Base-by-base conservation (phyloP, 64 coral and sea anemone species). In the Hydrozoanthus tunicans region DNA sequence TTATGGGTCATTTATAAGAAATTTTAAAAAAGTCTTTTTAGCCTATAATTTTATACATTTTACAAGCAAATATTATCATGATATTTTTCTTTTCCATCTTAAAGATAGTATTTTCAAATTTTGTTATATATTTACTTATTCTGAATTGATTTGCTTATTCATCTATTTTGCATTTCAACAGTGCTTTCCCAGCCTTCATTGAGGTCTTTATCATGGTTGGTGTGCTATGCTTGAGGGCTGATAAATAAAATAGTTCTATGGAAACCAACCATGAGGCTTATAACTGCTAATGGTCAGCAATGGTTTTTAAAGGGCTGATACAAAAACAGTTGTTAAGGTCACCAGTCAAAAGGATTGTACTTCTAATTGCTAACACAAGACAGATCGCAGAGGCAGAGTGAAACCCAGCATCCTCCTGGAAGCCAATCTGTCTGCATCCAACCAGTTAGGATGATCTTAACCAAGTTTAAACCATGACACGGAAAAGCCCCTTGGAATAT, bases 151-250 rank as follows among this genome's bases (percentile, higher is more conserved):
- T 23, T 59, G 9, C 53, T 6, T n/a, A 26, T 74, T 51, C 27
- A 10, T 57, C 11, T 0, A n/a, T 89, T 67, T 14, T 78, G 70
- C 64, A 17, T 88, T 78, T 70, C 79, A 83, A 69, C 78, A 98
- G 96, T 93, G 96, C 93, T 58, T 95, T 98, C 60, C 96, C 96
- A 3, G 91, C 71, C 66, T 56, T 93, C 70, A 91, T 98, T 7
- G 96, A 98, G 92, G 89, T 89, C 71, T 91, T 25, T 71, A 81
- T 98, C 11, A 68, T 98, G 54, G 73, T 98, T 56, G 93, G 81
- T 79, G 91, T 95, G 32, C 57, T 98, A 26, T 77, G 94, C 62
- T 89, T 98, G 43, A 83, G 94, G 68, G 92, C 94, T 80, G 94
- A 93, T 70, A 96, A 93, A 79, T 96, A 86, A 78, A 77, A 25